Conservation (phyloP, 1,140 invertebrate genomes). For the Saccostrea cuccullata region DNA sequence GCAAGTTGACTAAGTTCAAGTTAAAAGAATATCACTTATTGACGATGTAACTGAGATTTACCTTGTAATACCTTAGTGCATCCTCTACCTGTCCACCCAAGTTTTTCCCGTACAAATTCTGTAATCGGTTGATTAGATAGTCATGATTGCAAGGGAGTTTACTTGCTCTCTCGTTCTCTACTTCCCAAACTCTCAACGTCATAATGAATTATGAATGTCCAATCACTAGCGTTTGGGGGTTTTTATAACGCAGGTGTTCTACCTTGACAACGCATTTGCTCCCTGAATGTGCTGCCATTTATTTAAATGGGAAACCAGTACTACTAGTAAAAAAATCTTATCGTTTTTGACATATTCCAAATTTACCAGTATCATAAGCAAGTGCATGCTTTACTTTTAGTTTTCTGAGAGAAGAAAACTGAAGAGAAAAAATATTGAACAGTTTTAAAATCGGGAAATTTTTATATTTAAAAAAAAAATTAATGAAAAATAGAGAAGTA, state of each 20-base stretch:
- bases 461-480: too few species aligned
- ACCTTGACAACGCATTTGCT: constrained; percentile 11
- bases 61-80: not conserved
- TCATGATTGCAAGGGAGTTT: not conserved
- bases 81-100: constrained; percentile 17
- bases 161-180: not conserved
- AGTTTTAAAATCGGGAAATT: too few species aligned
- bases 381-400: too few species aligned
- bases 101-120: constrained; percentile 26
- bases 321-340: not conserved
- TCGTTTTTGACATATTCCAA: not conserved
- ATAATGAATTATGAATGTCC: not conserved
- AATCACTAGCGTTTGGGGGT: not conserved
- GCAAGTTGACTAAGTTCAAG: too few species aligned
- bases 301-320: not conserved
- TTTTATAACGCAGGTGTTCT: not conserved
- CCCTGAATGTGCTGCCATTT: not conserved
- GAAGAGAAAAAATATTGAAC: too few species aligned
- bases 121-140: constrained; percentile 1
- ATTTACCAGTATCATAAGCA: too few species aligned
- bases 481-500: too few species aligned
- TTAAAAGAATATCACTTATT: too few species aligned
- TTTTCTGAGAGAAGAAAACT: too few species aligned
- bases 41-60: not conserved
- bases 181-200: constrained; percentile 24